Evolutionary conservation across 2,888 invertebrate genomes (phyloP).

Genomic region (Drosophila quinaria): DNA sequence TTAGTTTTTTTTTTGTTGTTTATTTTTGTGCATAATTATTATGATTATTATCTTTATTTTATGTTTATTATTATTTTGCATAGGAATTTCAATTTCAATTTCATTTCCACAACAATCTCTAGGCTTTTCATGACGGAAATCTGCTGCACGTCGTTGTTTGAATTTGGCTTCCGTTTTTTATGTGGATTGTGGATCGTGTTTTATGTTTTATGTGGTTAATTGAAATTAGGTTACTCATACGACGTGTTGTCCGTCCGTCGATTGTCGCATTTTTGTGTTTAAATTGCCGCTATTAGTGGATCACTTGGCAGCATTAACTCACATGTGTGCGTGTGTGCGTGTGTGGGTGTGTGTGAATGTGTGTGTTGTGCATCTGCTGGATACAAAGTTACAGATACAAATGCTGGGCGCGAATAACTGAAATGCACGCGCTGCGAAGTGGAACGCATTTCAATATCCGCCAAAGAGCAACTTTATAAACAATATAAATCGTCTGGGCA

Average conservation of each 20-base stretch:
- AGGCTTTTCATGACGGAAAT: conserved; percentile 27
- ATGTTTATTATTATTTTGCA: conserved; percentile 15
- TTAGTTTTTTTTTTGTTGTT: conserved; percentile 50
- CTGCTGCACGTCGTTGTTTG: conserved; percentile 46
- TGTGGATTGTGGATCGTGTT: neutral
- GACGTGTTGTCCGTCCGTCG: conserved; percentile 28
- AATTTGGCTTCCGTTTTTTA: conserved; percentile 9
- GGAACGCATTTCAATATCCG: conserved; percentile 85
- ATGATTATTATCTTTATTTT: conserved; percentile 23
- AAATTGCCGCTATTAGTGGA: conserved; percentile 51
- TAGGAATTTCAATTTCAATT: conserved; percentile 24
- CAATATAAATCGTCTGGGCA: neutral
- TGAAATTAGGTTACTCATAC: conserved; percentile 59
- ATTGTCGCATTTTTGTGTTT: conserved; percentile 37
- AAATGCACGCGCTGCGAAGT: conserved; percentile 84
- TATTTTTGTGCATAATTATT: conserved; percentile 56
- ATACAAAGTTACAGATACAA: conserved; percentile 34
- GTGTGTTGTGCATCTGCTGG: conserved; percentile 37
- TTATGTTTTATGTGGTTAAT: neutral
- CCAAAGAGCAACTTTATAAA: conserved; percentile 45
- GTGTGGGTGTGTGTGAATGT: conserved; percentile 10
- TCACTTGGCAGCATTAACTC: conserved; percentile 10
- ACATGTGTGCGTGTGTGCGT: conserved; percentile 1
- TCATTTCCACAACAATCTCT: conserved; percentile 21
- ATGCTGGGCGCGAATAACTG: conserved; percentile 52